Conservation (phyloP, 2,797 vertebrate species). For the Spinus olivaceus region DNA sequence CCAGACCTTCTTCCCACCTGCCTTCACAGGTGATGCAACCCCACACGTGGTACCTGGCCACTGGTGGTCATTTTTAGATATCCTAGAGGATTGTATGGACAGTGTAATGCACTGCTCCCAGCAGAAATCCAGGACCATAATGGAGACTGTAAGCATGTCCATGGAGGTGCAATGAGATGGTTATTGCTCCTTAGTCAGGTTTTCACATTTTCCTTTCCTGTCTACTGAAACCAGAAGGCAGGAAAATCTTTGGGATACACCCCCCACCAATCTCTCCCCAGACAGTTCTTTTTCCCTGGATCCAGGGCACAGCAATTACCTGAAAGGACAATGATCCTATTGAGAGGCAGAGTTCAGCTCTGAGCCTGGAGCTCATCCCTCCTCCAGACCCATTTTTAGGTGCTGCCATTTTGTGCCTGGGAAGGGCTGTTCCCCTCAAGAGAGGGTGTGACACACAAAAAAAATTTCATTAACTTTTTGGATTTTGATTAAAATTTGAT, state of each 20-base stretch:
- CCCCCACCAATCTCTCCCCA: rapidly evolving
- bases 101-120: not conserved
- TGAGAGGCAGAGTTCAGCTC: not conserved
- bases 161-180: rapidly evolving
- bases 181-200: not conserved
- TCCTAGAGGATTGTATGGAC: not conserved
- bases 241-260: not conserved
- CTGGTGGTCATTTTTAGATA: not conserved
- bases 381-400: not conserved
- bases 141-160: not conserved
- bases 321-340: not conserved
- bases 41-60: not conserved
- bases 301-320: not conserved
- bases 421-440: not conserved
- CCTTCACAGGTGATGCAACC: not conserved
- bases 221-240: not conserved
- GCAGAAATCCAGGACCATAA: rapidly evolving
- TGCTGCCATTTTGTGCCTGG: not conserved
- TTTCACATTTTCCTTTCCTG: not conserved
- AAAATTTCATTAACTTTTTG: not conserved
- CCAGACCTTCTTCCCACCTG: not conserved
- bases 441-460: not conserved
- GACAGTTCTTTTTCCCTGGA: not conserved
- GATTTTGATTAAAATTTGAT: not conserved
- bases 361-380: not conserved